Base-by-base conservation (phyloP, 2,888 invertebrate species). In the Archips crataeganus region DNA sequence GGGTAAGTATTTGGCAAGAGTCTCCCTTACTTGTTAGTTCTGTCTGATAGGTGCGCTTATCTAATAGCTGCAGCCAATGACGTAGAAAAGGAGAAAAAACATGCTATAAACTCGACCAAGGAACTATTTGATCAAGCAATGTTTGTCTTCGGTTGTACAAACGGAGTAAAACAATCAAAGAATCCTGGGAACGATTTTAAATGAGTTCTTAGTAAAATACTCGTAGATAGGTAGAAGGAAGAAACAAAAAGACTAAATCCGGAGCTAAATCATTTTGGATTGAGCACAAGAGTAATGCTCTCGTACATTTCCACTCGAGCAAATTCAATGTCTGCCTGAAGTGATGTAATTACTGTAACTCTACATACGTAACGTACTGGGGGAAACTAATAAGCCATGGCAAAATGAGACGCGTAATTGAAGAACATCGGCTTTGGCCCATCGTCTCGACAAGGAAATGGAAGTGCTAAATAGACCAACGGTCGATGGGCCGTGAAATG, bases 1-100 rank as follows among this genome's bases (percentile, higher is more conserved):
- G 87, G 84, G 87, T n/a, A n/a, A n/a, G n/a, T 89, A 89, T 90
- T 91, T 92, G 92, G 89, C 86, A 88, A 87, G 82, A 81, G 83
- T 86, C 83, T 82, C 86, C 87, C 87, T 84, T 81, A 81, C 84
- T 88, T 87, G 87, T 85, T 90, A 90, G 86, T 90, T 87, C 81
- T 86, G 82, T 86, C 83, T 85, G 84, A 87, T 84, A 74, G 64
- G 73, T 54, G 88, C 81, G 85, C 85, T 89, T 89, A 89, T 87
- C 85, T 83, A 79, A 81, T 85, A 85, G 84, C 84, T 88, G 83
- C 85, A 85, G 88, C 88, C 87, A 86, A 86, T 87, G 82, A 81
- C 71, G 79, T 77, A 82, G 81, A 84, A 86, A 88, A 85, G 78
- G 83, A 63, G 77, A 71, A 79, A 77, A 77, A 76, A 75, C 75